Evolutionary conservation across 2,797 vertebrate species (phyloP).

Genomic region (Echiichthys vipera): DNA sequence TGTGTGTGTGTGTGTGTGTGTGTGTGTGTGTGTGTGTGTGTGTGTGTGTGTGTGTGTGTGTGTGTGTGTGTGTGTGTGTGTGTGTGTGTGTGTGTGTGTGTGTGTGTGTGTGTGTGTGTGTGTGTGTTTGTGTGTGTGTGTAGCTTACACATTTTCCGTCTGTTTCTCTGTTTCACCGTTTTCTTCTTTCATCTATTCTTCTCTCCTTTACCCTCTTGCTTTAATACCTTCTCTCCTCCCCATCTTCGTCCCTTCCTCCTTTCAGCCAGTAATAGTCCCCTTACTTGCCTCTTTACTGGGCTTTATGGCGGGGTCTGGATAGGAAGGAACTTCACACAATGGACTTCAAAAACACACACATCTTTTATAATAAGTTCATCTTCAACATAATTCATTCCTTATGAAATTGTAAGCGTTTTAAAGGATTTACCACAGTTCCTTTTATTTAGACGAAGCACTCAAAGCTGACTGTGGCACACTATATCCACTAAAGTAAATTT

Average conservation of each 20-base stretch:
- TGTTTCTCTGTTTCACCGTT: neutral
- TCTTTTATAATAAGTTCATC: neutral
- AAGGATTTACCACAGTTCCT: neutral
- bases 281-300: neutral
- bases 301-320: neutral
- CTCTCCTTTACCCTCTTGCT: neutral
- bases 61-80: constrained; percentile 2
- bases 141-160: too few species aligned
- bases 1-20: constrained; percentile 25
- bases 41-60: neutral
- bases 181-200: neutral
- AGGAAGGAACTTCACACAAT: neutral
- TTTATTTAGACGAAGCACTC: neutral
- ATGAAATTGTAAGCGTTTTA: neutral
- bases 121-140: neutral
- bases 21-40: neutral
- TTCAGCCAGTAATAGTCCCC: neutral
- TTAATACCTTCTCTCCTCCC: neutral
- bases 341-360: neutral
- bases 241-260: neutral
- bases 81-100: constrained; percentile 28
- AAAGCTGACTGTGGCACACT: too few species aligned
- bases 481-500: neutral
- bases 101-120: neutral
- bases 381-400: neutral